Conservation (phyloP, 2,888 invertebrate species). For the Falcaria lacertinaria region DNA sequence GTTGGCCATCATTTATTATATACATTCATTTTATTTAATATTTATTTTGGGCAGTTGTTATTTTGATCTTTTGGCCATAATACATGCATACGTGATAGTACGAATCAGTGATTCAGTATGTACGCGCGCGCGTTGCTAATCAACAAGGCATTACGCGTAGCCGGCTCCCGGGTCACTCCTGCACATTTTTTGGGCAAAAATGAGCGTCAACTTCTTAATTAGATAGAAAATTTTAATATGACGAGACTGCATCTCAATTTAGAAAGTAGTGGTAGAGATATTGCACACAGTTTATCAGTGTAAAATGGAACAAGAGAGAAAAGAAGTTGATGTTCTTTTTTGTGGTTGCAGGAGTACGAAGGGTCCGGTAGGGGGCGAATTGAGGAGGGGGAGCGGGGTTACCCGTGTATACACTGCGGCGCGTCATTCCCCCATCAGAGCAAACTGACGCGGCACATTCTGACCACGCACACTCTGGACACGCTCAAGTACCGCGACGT, state of each 20-base stretch:
- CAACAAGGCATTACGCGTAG: constrained; percentile 72
- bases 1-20: constrained; percentile 91
- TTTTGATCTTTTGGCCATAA: constrained; percentile 69
- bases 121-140: constrained; percentile 67
- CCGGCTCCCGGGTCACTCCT: constrained; percentile 76
- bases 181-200: constrained; percentile 85
- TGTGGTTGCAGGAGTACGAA: constrained; percentile 95
- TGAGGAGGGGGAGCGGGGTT: constrained; percentile 78
- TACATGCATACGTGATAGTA: constrained; percentile 60
- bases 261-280: constrained; percentile 76
- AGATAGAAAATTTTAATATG: constrained; percentile 67
- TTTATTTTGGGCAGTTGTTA: constrained; percentile 73
- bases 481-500: constrained; percentile 92
- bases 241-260: constrained; percentile 76
- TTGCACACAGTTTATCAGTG: constrained; percentile 71
- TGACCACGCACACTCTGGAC: constrained; percentile 93
- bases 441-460: constrained; percentile 93
- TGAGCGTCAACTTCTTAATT: constrained; percentile 92
- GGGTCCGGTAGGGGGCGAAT: constrained; percentile 81
- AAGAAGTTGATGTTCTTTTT: constrained; percentile 94
- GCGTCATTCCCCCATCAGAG: constrained; percentile 93
- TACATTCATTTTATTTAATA: constrained; percentile 77
- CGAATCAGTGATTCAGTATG: constrained; percentile 54
- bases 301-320: constrained; percentile 75
- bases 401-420: constrained; percentile 94